Evolutionary conservation across 2,797 vertebrate genomes (phyloP).

Genomic region (Nothura maculosa): DNA sequence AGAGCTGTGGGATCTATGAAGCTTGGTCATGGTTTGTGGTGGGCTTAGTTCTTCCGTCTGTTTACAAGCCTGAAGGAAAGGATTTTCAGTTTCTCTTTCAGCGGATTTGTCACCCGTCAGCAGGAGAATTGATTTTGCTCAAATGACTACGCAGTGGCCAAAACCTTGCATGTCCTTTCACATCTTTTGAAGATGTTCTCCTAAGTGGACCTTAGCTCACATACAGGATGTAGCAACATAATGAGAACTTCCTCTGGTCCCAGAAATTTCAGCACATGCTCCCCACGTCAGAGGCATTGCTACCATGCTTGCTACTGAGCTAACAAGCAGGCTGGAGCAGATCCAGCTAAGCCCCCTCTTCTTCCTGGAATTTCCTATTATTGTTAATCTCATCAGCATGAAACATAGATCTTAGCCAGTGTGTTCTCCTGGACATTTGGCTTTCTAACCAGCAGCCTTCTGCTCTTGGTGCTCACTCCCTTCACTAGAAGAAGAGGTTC

Average conservation of each 20-base stretch:
- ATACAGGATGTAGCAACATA: not conserved
- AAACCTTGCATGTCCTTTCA: not conserved
- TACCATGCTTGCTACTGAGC: not conserved
- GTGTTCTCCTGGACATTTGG: not conserved
- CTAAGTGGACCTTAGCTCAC: not conserved
- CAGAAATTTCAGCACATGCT: constrained; percentile 3
- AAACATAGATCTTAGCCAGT: not conserved
- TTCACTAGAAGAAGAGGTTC: not conserved
- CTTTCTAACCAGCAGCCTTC: not conserved
- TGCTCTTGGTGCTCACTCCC: not conserved
- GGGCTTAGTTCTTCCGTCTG: not conserved
- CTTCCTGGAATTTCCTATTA: constrained; percentile 66
- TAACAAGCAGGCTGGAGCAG: not conserved
- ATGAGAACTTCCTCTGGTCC: constrained; percentile 42
- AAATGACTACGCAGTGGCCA: not conserved
- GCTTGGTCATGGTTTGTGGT: not conserved
- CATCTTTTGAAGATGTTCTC: constrained; percentile 61
- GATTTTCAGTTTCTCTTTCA: not conserved
- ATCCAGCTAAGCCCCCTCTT: constrained; percentile 27
- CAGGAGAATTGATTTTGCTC: not conserved
- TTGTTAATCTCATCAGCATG: constrained; percentile 44
- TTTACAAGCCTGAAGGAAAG: not conserved
- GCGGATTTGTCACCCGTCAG: not conserved
- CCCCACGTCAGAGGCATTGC: not conserved
- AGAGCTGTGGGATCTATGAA: not conserved